phyloP scores from a whole-genome alignment of 2,888 invertebrate genomes.

The Pseudolycoriella hygida region DNA sequence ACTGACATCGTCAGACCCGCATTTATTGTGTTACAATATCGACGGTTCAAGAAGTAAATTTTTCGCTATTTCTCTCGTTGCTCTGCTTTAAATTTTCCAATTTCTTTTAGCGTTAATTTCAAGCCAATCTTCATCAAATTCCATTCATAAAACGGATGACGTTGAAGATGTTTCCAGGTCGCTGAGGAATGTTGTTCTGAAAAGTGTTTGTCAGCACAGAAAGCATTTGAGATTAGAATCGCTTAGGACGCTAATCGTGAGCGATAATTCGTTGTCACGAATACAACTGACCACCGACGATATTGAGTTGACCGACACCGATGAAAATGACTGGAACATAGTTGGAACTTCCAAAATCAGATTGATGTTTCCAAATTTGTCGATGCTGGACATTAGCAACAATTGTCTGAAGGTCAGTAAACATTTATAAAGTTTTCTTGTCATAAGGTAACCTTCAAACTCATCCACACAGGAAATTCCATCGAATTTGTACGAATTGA shows the following conservation, averaged over 20 bases:
- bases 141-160: constrained; percentile 5
- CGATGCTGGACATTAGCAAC: constrained; percentile 86
- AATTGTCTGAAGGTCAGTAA: constrained; percentile 45
- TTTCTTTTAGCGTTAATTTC: neutral
- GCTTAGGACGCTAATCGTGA: constrained; percentile 39
- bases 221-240: constrained; percentile 44
- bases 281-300: constrained; percentile 70
- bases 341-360: constrained; percentile 39
- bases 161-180: constrained; percentile 22
- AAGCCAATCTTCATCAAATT: constrained; percentile 1
- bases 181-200: constrained; percentile 52
- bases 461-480: constrained; percentile 53
- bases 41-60: constrained; percentile 13
- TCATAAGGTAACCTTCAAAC: neutral
- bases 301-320: constrained; percentile 45
- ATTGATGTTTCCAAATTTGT: constrained; percentile 80
- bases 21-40: constrained; percentile 53
- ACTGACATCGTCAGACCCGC: constrained; percentile 41
- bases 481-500: constrained; percentile 64
- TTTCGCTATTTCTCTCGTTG: too few relatives aligned
- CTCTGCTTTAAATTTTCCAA: too few relatives aligned
- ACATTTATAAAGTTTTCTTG: neutral
- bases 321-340: constrained; percentile 44
- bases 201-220: constrained; percentile 71
- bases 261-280: constrained; percentile 67